These are phyloP conservation scores for Platysternon megacephalum DNA, from an alignment of 2,113 vertebrate species.

Conservation along the genomic window DNA sequence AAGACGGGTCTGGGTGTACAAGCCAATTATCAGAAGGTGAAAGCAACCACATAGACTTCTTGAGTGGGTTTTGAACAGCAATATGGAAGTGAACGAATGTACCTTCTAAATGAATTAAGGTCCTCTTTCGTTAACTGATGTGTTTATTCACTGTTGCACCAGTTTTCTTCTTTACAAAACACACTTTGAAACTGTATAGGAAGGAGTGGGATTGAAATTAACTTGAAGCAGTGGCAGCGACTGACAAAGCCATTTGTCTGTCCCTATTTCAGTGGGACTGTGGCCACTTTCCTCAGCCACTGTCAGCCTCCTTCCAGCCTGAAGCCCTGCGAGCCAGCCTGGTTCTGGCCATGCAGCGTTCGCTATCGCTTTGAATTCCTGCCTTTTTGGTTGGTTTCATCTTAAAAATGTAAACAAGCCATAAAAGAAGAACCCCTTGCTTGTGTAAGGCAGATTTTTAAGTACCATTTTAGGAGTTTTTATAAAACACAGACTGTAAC, in stretches of 20 bases:
- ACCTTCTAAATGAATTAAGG: neutral
- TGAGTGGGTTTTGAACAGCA: neutral
- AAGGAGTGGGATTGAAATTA: neutral
- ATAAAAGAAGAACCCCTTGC: neutral
- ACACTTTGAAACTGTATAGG: neutral
- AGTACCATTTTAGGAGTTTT: neutral
- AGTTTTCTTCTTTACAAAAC: neutral
- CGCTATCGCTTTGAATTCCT: neutral
- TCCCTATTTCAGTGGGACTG: neutral
- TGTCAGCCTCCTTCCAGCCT: neutral
- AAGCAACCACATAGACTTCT: neutral
- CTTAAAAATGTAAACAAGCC: neutral
- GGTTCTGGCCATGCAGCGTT: neutral
- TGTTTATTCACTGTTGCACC: neutral
- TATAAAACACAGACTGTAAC: neutral
- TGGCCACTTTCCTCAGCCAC: neutral
- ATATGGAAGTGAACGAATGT: neutral
- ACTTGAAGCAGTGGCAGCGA: neutral
- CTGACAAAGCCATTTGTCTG: neutral
- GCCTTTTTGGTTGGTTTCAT: neutral
- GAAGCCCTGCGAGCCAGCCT: neutral
- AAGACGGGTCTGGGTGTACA: neutral
- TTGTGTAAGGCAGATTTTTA: neutral
- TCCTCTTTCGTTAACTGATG: neutral
- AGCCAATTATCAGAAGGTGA: neutral